Evolutionary conservation across 2,113 vertebrate genomes (phyloP).

Genomic region (human): GRCh38 chr1:174867501-174868000

Average conservation of each 20-base stretch:
- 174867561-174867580: not conserved
- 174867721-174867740: too few species aligned
- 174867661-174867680: not conserved
- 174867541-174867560: slow-evolving; percentile 15
- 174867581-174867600: not conserved
- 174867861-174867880: not conserved
- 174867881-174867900: not conserved
- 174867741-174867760: too few species aligned
- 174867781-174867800: not conserved
- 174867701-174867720: too few species aligned
- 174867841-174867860: not conserved
- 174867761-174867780: too few species aligned
- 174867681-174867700: not conserved
- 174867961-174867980: too few species aligned
- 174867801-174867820: not conserved
- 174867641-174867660: not conserved
- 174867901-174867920: not conserved
- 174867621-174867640: not conserved
- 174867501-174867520: not conserved
- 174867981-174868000: too few species aligned
- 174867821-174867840: not conserved
- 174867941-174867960: too few species aligned
- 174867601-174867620: not conserved
- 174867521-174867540: not conserved
- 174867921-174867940: too few species aligned